These are phyloP conservation scores for Euplexia lucipara DNA, from an alignment of 2,888 invertebrate species.

Conservation along the genomic window DNA sequence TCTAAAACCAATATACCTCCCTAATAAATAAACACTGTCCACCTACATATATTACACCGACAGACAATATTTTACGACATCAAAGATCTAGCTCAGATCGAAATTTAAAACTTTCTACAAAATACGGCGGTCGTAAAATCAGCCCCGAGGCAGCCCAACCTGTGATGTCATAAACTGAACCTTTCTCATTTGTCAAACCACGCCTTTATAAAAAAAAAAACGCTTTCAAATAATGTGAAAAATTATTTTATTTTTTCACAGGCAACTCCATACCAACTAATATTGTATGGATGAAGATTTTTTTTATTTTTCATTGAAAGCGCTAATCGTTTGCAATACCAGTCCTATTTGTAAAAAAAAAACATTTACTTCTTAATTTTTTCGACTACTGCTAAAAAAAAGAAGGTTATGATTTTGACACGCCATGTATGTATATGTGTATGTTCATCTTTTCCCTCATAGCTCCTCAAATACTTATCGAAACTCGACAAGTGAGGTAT, in stretches of 20 bases:
- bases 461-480: no score
- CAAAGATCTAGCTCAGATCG: conserved; percentile 7
- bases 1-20: conserved; percentile 1
- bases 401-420: no score
- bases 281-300: no score
- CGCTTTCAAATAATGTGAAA: conserved; percentile 66
- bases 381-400: no score
- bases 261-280: background rate
- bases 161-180: conserved; percentile 58
- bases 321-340: no score
- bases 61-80: conserved; percentile 33
- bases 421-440: no score
- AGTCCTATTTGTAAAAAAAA: no score
- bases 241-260: conserved; percentile 44
- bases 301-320: no score
- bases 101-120: conserved; percentile 37
- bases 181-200: conserved; percentile 66
- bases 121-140: conserved; percentile 31
- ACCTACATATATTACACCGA: background rate
- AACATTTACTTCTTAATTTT: no score
- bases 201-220: conserved; percentile 65
- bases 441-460: no score
- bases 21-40: background rate
- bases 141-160: background rate
- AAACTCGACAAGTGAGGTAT: no score